These are phyloP conservation scores for Trogon melanurus DNA, from an alignment of 2,113 vertebrate genomes.

Conservation along the genomic window DNA sequence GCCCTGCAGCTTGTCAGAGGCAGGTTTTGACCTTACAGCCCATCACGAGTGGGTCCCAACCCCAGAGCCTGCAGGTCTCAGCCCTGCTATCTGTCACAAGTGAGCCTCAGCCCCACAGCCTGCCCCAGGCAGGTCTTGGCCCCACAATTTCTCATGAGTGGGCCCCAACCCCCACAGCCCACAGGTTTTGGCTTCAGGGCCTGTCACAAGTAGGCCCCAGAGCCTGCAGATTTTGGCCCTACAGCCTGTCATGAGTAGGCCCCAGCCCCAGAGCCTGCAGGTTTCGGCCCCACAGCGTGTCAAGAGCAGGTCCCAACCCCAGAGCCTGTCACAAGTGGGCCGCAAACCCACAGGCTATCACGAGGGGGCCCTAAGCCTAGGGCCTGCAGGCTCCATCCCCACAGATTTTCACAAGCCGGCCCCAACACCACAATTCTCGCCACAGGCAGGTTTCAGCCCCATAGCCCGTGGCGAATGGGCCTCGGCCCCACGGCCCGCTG, in stretches of 20 bases:
- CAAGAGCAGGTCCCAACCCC: not conserved
- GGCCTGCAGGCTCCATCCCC: not conserved
- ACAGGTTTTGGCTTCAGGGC: too few relatives aligned
- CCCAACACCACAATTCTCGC: rapidly evolving
- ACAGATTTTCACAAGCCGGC: not conserved
- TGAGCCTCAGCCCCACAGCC: not conserved
- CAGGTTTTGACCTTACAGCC: too few relatives aligned
- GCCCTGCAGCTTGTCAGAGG: too few relatives aligned
- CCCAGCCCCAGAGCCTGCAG: too few relatives aligned
- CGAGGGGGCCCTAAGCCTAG: too few relatives aligned
- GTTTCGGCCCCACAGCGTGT: not conserved
- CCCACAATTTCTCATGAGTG: not conserved
- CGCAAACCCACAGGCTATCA: not conserved
- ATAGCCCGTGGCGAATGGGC: not conserved
- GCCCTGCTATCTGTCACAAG: not conserved
- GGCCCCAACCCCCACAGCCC: not conserved
- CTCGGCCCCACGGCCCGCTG: too few relatives aligned
- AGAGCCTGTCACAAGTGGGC: not conserved
- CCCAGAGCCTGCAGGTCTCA: not conserved
- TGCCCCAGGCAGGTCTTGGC: rapidly evolving
- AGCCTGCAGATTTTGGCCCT: not conserved
- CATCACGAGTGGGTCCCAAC: not conserved
- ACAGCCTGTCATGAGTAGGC: too few relatives aligned
- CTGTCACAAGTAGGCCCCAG: not conserved
- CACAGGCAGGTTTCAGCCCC: too few relatives aligned